Evolutionary conservation across 23 tunicate genomes (phyloP).

Genomic region (Styela plicata): DNA sequence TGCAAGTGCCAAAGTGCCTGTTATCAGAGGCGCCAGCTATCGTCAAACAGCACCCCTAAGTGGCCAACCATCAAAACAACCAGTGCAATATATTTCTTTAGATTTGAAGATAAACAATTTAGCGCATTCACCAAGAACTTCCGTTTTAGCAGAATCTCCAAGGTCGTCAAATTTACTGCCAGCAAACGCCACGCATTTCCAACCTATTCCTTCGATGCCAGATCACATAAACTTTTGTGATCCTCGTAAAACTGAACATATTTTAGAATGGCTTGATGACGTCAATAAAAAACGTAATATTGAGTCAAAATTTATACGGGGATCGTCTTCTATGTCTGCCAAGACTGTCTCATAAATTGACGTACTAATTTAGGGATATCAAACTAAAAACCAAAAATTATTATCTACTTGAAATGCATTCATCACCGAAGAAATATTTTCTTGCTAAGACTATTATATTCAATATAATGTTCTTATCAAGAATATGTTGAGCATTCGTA

Average conservation of each 20-base stretch:
- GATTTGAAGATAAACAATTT: slow-evolving; percentile 22
- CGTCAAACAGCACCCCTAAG: too few relatives aligned
- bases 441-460: too few relatives aligned
- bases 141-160: not conserved
- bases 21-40: not conserved
- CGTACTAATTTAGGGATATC: too few relatives aligned
- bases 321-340: slow-evolving; percentile 35
- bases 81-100: slow-evolving; percentile 29
- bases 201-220: slow-evolving; percentile 89
- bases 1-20: not conserved
- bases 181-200: slow-evolving; percentile 46
- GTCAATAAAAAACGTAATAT: slow-evolving; percentile 83
- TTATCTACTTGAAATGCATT: too few relatives aligned
- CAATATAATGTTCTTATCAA: too few relatives aligned
- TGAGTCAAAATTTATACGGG: slow-evolving; percentile 38
- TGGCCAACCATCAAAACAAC: not conserved
- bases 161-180: not conserved
- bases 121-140: slow-evolving; percentile 1
- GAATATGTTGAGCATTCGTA: too few relatives aligned
- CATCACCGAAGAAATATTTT: too few relatives aligned
- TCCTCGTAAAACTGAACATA: slow-evolving; percentile 82
- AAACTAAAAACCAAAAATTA: too few relatives aligned
- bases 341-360: slow-evolving; percentile 12
- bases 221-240: slow-evolving; percentile 90
- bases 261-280: slow-evolving; percentile 76